Evolutionary conservation across 64 coral and sea anemone species (phyloP).

Genomic region (Cladopsammia gracilis): DNA sequence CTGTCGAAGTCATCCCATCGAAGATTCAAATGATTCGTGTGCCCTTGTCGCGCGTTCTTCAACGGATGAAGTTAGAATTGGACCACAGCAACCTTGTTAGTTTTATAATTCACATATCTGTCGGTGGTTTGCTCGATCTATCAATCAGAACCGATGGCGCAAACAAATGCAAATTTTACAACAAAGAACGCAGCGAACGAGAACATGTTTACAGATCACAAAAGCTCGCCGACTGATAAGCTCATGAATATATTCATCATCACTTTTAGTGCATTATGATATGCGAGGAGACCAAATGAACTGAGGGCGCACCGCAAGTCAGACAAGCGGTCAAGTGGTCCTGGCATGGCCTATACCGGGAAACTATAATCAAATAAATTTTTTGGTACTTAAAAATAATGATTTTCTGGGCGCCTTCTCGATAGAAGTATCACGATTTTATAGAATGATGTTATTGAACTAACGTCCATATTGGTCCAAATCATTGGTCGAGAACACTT

Average conservation of each 20-base stretch:
- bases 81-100: neutral
- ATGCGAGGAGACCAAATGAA: neutral
- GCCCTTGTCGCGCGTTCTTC: neutral
- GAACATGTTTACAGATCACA: slow-evolving; percentile 41
- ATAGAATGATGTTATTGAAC: too few relatives aligned
- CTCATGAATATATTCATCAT: slow-evolving; percentile 47
- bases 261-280: neutral
- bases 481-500: too few relatives aligned
- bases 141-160: slow-evolving; percentile 9
- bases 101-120: slow-evolving; percentile 36
- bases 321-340: slow-evolving; percentile 35
- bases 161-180: slow-evolving; percentile 47
- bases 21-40: neutral
- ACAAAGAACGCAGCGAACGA: slow-evolving; percentile 28
- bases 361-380: neutral
- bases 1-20: slow-evolving; percentile 62
- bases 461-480: too few relatives aligned
- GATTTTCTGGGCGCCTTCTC: neutral
- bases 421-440: too few relatives aligned
- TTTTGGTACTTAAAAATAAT: too few relatives aligned
- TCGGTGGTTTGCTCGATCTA: slow-evolving; percentile 2
- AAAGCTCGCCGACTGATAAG: slow-evolving; percentile 8
- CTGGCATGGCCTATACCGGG: too few relatives aligned
- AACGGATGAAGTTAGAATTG: neutral
- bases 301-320: neutral